Percentiles rank a stretch among this genome's conserved stretches.
Evolutionary conservation across 1,140 invertebrate genomes (phyloP).

Genomic region (Bombus superbus): DNA sequence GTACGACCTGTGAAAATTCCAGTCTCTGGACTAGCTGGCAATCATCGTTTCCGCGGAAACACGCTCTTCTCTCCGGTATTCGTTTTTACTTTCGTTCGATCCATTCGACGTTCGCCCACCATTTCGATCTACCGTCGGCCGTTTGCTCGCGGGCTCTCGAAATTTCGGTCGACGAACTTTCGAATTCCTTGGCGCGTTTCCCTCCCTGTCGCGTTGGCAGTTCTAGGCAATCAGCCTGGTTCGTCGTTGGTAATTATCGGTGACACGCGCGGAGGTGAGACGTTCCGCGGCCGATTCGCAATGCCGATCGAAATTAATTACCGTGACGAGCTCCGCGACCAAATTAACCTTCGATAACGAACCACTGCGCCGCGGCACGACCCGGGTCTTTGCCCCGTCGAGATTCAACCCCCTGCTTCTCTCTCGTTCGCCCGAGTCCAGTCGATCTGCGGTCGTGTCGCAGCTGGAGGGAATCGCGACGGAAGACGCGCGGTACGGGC

Average conservation of each 20-base stretch:
- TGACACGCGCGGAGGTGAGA: slow-evolving; percentile 25
- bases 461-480: neutral
- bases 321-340: slow-evolving; percentile 42
- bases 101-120: slow-evolving; percentile 11
- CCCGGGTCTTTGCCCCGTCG: neutral
- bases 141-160: neutral
- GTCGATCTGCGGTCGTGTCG: neutral
- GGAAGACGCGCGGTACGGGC: too few relatives aligned
- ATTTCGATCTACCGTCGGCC: slow-evolving; percentile 23
- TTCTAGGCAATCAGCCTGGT: neutral
- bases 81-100: neutral
- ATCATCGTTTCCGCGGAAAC: slow-evolving; percentile 45
- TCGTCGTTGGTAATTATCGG: slow-evolving; percentile 52
- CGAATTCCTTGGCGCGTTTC: neutral
- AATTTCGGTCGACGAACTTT: slow-evolving; percentile 62
- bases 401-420: neutral
- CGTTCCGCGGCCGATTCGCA: slow-evolving; percentile 41
- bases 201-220: neutral
- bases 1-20: neutral
- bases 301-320: slow-evolving; percentile 63
- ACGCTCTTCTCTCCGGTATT: neutral
- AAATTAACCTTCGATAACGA: slow-evolving; percentile 66
- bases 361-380: neutral
- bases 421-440: neutral
- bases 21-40: neutral